Base-by-base conservation (phyloP, 1,140 invertebrate species). In the Drosophila jambulina region DNA sequence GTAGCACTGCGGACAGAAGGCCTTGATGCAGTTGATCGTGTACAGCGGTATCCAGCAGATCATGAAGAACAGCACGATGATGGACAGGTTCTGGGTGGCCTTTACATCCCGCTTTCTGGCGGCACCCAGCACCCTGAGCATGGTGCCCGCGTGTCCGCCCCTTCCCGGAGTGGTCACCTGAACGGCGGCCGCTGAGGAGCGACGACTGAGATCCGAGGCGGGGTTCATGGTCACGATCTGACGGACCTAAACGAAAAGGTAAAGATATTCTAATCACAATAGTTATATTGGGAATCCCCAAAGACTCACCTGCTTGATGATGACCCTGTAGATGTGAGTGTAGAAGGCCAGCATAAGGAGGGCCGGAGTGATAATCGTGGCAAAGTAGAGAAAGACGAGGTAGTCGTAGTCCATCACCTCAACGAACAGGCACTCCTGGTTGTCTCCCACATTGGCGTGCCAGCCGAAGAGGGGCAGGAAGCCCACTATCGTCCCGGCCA, bases 31-130 rank as follows among this genome's bases (percentile, higher is more conserved):
- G 92, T 98, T 98, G 72, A 98, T 97, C 27, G 97, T 98, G 93
- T 98, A 98, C 4, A 98, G 93, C 0, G 97, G 97, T 54, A 98
- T 96, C 97, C 97, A 98, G 90, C 97, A 98, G 49, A 98, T 94
- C 93, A 98, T 97, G 93, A 98, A 98, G 93, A 98, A 98, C 38
- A 97, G 93, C 2, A 98, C 97, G 56, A 98, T 98, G 67, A 98
- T 96, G 45, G 97, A 96, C 1, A 98, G 94, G 92, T 97, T 98
- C 86, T 98, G 97, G 2, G 97, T 98, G 9, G 97, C 97, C 93
- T 98, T 98, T 3, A 98, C 96, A 91, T 98, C 97, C n/a, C 96
- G 94, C 78, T 96, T 96, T 68, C 96, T 95, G 2, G 96, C 96
- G 0, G 96, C 96, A 0, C 96, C 96, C 6, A 97, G 93, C 0